Percentiles rank a stretch among this genome's conserved stretches.
These are phyloP conservation scores for Acanthochromis polyacanthus DNA, from an alignment of 2,113 vertebrate species.

Conservation along the genomic window DNA sequence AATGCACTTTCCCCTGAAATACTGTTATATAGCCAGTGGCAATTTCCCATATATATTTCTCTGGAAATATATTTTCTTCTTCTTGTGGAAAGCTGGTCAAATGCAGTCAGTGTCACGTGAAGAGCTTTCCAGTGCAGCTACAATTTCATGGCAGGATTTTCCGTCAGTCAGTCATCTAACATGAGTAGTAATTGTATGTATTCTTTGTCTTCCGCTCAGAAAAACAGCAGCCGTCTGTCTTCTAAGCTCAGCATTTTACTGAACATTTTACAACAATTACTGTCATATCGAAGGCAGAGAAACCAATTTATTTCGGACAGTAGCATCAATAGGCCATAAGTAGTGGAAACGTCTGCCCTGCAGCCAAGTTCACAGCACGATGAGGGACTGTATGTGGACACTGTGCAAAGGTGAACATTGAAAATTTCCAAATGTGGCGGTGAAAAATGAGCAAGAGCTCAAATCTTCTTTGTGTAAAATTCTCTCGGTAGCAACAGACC, in stretches of 20 bases:
- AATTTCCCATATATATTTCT: too few relatives aligned
- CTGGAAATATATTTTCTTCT: neutral
- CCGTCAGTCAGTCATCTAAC: neutral
- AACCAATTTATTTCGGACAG: conserved; percentile 24
- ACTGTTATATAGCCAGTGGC: neutral
- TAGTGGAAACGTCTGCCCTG: conserved; percentile 16
- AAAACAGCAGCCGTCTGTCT: neutral
- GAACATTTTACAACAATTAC: conserved; percentile 24
- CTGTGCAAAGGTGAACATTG: neutral
- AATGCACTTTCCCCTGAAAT: neutral
- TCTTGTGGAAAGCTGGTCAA: neutral
- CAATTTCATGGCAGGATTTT: neutral
- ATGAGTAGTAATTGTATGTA: neutral
- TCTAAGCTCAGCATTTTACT: conserved; percentile 1
- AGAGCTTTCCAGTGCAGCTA: neutral
- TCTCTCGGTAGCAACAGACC: neutral
- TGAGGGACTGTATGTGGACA: neutral
- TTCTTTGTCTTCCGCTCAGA: neutral
- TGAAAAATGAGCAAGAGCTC: neutral
- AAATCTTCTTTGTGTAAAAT: conserved; percentile 7
- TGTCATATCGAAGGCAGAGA: conserved; percentile 15
- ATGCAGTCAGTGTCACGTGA: neutral
- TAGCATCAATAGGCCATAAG: conserved; percentile 14
- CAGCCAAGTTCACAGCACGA: conserved; percentile 22
- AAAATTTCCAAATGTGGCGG: conserved; percentile 16